phyloP scores from a whole-genome alignment of 1,140 invertebrate species.

The Prorops nasuta region DNA sequence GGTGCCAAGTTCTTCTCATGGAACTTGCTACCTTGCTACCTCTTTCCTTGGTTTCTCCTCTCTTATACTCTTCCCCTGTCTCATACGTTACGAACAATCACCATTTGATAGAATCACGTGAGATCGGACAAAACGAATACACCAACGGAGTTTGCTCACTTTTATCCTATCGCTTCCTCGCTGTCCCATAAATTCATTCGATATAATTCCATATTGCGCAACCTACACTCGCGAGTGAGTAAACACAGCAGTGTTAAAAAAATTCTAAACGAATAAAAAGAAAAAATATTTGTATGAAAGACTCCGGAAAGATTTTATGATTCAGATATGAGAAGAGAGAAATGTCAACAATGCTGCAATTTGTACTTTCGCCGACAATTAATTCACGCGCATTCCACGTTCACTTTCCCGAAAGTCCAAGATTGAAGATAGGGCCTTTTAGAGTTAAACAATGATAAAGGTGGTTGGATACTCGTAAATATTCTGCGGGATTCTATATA shows the following conservation, averaged over 20 bases:
- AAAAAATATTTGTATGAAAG: not conserved
- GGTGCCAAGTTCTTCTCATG: too few species aligned
- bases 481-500: constrained; percentile 13
- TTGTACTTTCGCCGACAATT: constrained; percentile 10
- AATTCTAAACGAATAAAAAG: not conserved
- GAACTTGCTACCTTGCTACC: too few species aligned
- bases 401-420: not conserved
- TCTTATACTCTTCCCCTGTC: too few species aligned
- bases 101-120: too few species aligned
- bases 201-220: too few species aligned
- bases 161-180: too few species aligned
- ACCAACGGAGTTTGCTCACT: too few species aligned
- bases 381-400: constrained; percentile 13
- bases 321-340: not conserved
- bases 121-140: too few species aligned
- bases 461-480: constrained; percentile 19
- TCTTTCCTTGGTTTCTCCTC: too few species aligned
- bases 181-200: too few species aligned
- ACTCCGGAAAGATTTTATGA: not conserved
- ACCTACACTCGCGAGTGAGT: too few species aligned
- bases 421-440: not conserved
- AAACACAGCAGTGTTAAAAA: not conserved
- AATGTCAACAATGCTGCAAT: not conserved
- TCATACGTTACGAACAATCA: too few species aligned
- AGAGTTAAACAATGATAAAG: constrained; percentile 1